Base-by-base conservation (phyloP, 1,140 invertebrate species). In the Pseudoatta argentina region DNA sequence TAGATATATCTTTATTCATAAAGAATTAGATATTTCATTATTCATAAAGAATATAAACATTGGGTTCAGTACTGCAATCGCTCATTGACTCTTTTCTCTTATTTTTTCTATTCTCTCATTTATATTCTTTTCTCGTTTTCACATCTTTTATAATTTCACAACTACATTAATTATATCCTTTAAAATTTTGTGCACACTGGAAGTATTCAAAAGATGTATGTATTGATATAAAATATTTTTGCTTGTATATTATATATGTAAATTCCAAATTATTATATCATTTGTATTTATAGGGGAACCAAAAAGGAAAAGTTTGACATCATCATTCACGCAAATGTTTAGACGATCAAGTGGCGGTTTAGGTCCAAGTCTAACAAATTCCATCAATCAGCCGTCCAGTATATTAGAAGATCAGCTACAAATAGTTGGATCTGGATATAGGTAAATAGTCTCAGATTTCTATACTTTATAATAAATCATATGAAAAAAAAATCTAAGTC, bases 311-410 rank as follows among this genome's bases (percentile, higher is more conserved):
- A 98, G 97, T 92, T 95, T 98, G 24, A 97, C 97, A 8, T 96
- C 96, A 8, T 97, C 97, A 24, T 94, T 98, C 61, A 96, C 96
- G 6, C 97, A 96, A 93, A 97, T 98, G 95, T 97, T 98, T 88
- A 96, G 95, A 88, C 96, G 97, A 93, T 95, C 96, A 86, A 91
- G 94, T 12, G 95, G 94, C 81, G 93, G 89, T 78, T 93, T 87
- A 72, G 93, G 93, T 77, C 67, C 83, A 27, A 90, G 69, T 85
- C 85, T 89, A 53, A 69, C 85, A 57, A 90, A 88, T 86, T 89
- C 88, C n/a, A 53, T 86, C 0, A 91, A 85, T 88, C 92, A 92
- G 73, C 87, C 90, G 34, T 85, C 88, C 18, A 86, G 90, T 86
- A 91, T 92, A 72, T 89, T 89, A 27, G 93, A 94, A 75, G 90